phyloP scores from a whole-genome alignment of 2,113 vertebrate species.

The Sterna hirundo region DNA sequence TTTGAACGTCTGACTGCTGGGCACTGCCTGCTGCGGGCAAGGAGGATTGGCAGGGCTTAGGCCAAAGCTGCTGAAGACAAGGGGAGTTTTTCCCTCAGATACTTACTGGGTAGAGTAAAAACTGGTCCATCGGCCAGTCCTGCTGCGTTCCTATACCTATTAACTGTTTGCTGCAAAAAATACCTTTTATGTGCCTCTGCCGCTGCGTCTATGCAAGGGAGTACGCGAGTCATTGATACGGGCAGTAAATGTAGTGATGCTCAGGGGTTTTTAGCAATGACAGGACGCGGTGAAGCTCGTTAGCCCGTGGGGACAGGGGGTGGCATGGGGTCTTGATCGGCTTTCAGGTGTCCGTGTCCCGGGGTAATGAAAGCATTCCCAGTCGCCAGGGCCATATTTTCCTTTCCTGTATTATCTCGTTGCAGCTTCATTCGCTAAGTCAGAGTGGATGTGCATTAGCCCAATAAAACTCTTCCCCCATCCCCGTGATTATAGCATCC shows the following conservation, averaged over 20 bases:
- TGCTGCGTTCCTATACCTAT: not conserved
- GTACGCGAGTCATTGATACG: accelerated
- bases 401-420: constrained; percentile 56
- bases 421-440: constrained; percentile 67
- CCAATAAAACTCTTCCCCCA: constrained; percentile 57
- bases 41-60: not conserved
- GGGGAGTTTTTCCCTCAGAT: not conserved
- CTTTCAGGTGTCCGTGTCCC: constrained; percentile 36
- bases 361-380: constrained; percentile 35
- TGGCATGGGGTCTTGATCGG: not conserved
- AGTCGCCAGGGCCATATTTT: constrained; percentile 7
- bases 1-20: not conserved
- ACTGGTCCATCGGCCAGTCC: accelerated
- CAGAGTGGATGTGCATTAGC: constrained; percentile 40
- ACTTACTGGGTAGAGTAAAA: not conserved
- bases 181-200: not conserved
- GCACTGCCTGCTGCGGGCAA: not conserved
- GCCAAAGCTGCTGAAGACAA: not conserved
- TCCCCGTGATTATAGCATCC: constrained; percentile 35
- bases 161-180: not conserved
- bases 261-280: not conserved
- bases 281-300: not conserved
- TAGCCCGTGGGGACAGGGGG: not conserved
- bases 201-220: too few species aligned
- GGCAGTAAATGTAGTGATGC: not conserved